These are phyloP conservation scores for Heteromormyrus szaboi DNA, from an alignment of 2,797 vertebrate genomes.

Conservation along the genomic window DNA sequence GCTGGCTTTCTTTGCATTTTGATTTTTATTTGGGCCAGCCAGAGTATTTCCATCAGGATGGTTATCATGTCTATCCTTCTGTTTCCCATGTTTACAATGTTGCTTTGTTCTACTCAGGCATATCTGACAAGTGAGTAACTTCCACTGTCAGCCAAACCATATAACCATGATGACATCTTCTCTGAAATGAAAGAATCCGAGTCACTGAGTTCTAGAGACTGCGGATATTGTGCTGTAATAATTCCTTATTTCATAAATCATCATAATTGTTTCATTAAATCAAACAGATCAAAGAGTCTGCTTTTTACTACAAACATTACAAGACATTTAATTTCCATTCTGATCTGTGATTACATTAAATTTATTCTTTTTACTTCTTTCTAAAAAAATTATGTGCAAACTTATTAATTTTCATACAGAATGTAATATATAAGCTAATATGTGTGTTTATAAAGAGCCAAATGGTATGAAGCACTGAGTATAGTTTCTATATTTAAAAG, in stretches of 20 bases:
- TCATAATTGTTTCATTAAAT: constrained; percentile 4
- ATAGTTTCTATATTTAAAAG: not conserved
- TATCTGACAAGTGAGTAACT: not conserved
- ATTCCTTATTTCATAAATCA: constrained; percentile 1
- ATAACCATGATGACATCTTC: not conserved
- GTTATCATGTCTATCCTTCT: constrained; percentile 4
- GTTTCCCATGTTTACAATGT: constrained; percentile 15
- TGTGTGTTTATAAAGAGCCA: not conserved
- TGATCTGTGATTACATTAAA: not conserved
- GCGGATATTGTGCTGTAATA: not conserved
- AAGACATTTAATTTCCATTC: not conserved
- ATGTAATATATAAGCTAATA: not conserved
- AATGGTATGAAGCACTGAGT: not conserved
- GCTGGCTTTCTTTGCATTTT: not conserved
- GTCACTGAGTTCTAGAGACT: not conserved
- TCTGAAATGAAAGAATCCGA: not conserved
- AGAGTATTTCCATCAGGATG: not conserved
- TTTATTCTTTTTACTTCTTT: not conserved
- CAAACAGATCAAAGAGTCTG: not conserved
- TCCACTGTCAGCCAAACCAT: constrained; percentile 11
- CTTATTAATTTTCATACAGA: not conserved
- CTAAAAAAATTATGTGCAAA: not conserved
- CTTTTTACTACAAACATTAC: not conserved
- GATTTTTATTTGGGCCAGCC: not conserved
- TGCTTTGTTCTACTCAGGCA: not conserved